Evolutionary conservation across 2,888 invertebrate species (phyloP), one percentile per base, ranked within the genome.

Genomic region (Cephus spinipes): DNA sequence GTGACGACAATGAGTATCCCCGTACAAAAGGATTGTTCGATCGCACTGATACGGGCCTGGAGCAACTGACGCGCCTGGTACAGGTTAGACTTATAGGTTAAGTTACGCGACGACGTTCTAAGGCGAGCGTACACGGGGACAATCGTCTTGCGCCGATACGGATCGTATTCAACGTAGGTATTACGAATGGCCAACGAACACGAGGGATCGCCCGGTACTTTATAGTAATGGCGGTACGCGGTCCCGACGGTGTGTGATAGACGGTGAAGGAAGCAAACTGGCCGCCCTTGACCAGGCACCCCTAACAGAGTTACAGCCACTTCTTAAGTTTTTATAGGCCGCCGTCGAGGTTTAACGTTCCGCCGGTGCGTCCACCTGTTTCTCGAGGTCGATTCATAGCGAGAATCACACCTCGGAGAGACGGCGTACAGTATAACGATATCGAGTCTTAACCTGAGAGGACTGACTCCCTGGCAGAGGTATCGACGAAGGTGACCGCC

Each of bases 11-110:
- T 82, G 84, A 81, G 79, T 77, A 68, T 80, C 75, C 73, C 71
- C 74, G 81, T 81, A 83, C 82, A 84, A 83, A 82, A 83, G 83
- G 81, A 84, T 83, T 84, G 71, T 23, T 31, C 11, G 71, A 31
- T 71, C 31, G 71, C 71, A 30, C 32, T 33, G 71, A 71, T 71
- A 71, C 30, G 71, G 71, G 30, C 12, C 55, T 55, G 55, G 55
- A 55, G 23, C 55, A 55, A 23, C 55, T 23, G 55, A 23, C 55
- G 23, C 23, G 55, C 23, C 55, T 55, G 55, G 23, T 23, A 55
- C 55, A 55, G 55, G 23, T 55, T 55, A 55, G 6, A 55, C 55
- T 55, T 55, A 55, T 55, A 23, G 55, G 55, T 55, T 55, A 23
- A 55, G 55, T 55, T 55, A 15, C 40, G 40, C 23, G 40, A 40